A percentile compares a stretch with the other conserved stretches of the same genome.
phyloP scores from a whole-genome alignment of 2,797 vertebrate species.

The Sebastes kiyomatsui region DNA sequence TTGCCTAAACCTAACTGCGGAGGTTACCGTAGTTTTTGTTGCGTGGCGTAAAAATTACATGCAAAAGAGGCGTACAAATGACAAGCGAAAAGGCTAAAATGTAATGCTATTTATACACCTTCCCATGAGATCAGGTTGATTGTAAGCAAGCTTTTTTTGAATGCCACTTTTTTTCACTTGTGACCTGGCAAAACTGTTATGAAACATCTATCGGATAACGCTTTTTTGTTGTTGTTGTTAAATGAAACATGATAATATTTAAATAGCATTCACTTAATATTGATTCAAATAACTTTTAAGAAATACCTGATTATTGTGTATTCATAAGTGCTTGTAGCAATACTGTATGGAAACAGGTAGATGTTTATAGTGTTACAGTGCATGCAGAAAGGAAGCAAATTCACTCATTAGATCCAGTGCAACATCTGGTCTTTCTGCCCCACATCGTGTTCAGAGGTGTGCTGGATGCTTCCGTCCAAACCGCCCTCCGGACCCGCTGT shows the following conservation, averaged over 20 bases:
- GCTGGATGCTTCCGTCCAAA: conserved; percentile 13
- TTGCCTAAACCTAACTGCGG: too few relatives aligned
- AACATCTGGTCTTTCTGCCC: conserved; percentile 7
- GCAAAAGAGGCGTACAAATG: too few relatives aligned
- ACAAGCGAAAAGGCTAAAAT: too few relatives aligned
- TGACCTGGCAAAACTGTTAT: too few relatives aligned
- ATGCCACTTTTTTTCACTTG: too few relatives aligned
- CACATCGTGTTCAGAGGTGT: conserved; percentile 19
- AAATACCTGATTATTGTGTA: not conserved
- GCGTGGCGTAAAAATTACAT: too few relatives aligned
- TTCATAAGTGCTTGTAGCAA: not conserved
- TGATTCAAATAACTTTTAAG: not conserved
- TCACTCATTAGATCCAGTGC: not conserved
- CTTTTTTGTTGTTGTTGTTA: too few relatives aligned
- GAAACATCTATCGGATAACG: too few relatives aligned
- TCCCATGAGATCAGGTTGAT: too few relatives aligned
- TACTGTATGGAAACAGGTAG: not conserved
- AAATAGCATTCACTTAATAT: not conserved
- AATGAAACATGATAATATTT: not conserved
- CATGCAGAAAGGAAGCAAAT: not conserved
- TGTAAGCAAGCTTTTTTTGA: too few relatives aligned
- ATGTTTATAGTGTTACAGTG: not conserved
- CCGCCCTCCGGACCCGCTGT: conserved; percentile 11
- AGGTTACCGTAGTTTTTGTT: too few relatives aligned
- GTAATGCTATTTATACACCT: too few relatives aligned